These are phyloP conservation scores for Andrena haemorrhoa DNA, from an alignment of 2,888 invertebrate genomes.

Conservation along the genomic window DNA sequence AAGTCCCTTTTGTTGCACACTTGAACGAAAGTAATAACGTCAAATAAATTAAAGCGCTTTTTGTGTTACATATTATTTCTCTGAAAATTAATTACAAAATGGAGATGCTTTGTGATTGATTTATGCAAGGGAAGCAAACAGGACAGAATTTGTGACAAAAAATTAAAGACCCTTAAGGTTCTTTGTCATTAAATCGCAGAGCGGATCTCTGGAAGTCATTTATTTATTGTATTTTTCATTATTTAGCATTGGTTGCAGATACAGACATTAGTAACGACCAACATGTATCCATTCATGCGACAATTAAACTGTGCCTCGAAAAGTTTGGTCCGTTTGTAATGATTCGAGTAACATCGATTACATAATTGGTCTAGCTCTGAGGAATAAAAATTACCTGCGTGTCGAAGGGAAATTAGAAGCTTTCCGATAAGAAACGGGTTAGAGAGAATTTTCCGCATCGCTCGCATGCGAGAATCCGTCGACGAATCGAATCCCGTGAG, in stretches of 20 bases:
- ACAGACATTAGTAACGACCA: constrained; percentile 25
- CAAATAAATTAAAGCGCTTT: not conserved
- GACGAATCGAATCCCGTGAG: not conserved
- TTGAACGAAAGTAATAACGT: not conserved
- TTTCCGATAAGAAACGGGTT: not conserved
- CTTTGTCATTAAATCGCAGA: not conserved
- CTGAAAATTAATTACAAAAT: not conserved
- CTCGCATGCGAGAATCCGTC: not conserved
- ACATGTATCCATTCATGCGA: constrained; percentile 14
- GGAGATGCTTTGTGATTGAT: not conserved
- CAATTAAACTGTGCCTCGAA: not conserved
- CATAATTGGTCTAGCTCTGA: not conserved
- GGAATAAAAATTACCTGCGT: not conserved
- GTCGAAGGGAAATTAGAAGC: not conserved
- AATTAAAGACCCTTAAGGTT: not conserved
- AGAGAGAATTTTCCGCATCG: not conserved
- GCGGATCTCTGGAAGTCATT: constrained; percentile 67
- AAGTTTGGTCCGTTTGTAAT: constrained; percentile 3
- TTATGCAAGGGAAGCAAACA: too few relatives aligned
- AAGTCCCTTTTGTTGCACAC: not conserved
- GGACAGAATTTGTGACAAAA: not conserved
- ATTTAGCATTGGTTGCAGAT: constrained; percentile 30
- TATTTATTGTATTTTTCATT: constrained; percentile 9
- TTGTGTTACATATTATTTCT: not conserved
- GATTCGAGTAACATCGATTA: constrained; percentile 5